Evolutionary conservation across 2,888 invertebrate genomes (phyloP).

Genomic region (Lamellibrachia columna): DNA sequence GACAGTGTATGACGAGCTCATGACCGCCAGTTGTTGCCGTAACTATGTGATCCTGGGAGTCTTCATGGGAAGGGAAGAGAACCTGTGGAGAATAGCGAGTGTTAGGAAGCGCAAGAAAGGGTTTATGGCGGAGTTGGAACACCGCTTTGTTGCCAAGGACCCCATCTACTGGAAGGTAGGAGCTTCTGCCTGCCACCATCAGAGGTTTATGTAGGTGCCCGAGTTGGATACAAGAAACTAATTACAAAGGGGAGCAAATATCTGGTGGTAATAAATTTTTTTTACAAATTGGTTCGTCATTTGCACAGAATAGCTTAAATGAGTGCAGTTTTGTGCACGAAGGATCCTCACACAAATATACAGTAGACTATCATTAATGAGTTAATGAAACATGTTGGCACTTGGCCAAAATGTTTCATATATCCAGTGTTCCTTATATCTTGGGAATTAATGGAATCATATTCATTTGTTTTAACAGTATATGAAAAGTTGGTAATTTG

Average conservation of each 20-base stretch:
- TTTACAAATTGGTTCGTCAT: no score
- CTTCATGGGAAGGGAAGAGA: constrained; percentile 51
- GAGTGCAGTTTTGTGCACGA: no score
- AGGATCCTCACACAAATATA: no score
- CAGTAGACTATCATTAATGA: no score
- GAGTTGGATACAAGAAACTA: no score
- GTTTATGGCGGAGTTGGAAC: constrained; percentile 53
- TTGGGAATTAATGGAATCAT: not conserved
- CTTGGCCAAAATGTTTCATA: no score
- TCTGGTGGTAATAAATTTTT: no score
- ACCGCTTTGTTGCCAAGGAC: constrained; percentile 46
- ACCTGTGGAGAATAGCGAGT: constrained; percentile 54
- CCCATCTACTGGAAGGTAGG: constrained; percentile 55
- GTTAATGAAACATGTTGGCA: no score
- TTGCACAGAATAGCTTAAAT: no score
- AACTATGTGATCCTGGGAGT: constrained; percentile 53
- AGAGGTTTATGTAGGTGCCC: no score
- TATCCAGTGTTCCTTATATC: not conserved
- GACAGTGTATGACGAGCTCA: constrained; percentile 55
- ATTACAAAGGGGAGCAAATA: no score
- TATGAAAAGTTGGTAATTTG: not conserved
- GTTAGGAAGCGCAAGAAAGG: constrained; percentile 50
- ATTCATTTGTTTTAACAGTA: not conserved
- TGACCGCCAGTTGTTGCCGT: constrained; percentile 48
- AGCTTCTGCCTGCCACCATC: not conserved